These are phyloP conservation scores for Zaprionus gabonicus DNA, from an alignment of 1,140 invertebrate genomes.

Conservation along the genomic window DNA sequence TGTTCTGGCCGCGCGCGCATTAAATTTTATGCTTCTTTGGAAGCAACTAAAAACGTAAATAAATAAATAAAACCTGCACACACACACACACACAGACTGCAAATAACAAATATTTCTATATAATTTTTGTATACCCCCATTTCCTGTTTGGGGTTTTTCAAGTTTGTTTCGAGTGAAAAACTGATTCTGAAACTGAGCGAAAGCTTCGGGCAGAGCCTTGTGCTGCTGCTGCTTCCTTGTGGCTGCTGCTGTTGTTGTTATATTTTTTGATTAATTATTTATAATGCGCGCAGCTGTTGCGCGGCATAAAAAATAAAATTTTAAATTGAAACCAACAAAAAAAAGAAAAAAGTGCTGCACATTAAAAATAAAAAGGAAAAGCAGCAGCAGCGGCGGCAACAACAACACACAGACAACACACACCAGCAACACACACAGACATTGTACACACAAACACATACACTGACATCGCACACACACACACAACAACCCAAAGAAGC, in stretches of 20 bases:
- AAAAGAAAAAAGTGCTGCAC: conserved; percentile 24
- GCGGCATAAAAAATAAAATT: conserved; percentile 49
- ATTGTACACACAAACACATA: conserved; percentile 8
- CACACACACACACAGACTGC: conserved; percentile 13
- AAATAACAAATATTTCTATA: conserved; percentile 15
- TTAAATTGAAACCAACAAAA: conserved; percentile 35
- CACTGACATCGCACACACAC: background rate
- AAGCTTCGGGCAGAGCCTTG: conserved; percentile 23
- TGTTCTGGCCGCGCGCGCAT: conserved; percentile 50
- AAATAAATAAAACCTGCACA: conserved; percentile 64
- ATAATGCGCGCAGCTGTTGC: conserved; percentile 70
- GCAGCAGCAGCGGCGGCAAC: conserved; percentile 16
- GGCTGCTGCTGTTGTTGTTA: conserved; percentile 29
- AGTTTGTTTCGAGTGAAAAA: conserved; percentile 16
- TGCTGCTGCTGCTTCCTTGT: conserved; percentile 36
- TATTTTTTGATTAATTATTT: conserved; percentile 71
- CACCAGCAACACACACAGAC: conserved; percentile 22
- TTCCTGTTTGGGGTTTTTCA: conserved; percentile 43
- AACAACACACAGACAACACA: conserved; percentile 14
- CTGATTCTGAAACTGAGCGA: background rate
- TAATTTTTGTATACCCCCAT: conserved; percentile 17
- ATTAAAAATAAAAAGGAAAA: conserved; percentile 45
- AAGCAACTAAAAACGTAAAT: conserved; percentile 54
- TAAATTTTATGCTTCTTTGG: conserved; percentile 71
- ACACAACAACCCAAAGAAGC: background rate